Base-by-base conservation (phyloP, 2,888 invertebrate genomes). In the Ectemnius cavifrons region DNA sequence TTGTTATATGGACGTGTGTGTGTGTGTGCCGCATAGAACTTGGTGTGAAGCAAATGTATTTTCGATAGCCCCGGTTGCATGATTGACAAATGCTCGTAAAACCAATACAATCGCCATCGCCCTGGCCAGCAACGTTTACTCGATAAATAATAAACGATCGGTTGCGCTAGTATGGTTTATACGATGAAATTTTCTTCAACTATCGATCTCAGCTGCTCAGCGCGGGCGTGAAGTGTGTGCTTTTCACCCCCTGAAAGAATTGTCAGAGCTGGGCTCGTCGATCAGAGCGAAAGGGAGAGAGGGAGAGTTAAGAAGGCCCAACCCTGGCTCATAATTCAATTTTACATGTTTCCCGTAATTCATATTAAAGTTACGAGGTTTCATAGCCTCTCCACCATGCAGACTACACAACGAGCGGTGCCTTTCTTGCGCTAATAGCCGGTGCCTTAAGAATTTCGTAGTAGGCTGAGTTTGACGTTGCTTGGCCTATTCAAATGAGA, bases 51-150 rank as follows among this genome's bases (percentile, higher is more conserved):
- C 60, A 56, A 61, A 68, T 56, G 49, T 11, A 49, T 61, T 56
- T 28, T 2, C 61, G 45, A 18, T 66, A 20, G 61, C 28, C 37
- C 23, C 57, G 45, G 46, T 49, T 67, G 13, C 20, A 61, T 68
- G 61, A 68, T 46, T 60, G 68, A 71, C 61, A 68, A 71, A 61
- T 57, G 28, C n/a, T 20, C 37, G 37, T 37, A 37, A 37, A 37
- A 37, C 37, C 16, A 13, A 18, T 23, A 23, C 57, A 28, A 59
- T 27, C 23, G 23, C 23, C 37, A 16, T 45, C 37, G 61, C 16
- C 18, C 4, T 14, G 61, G 57, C 20, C 57, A 18, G 56, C 56
- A 14, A 4, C 23, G 1, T 52, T 52, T 14, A 52, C 52, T 52
- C 52, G 16, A 52, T 14, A 52, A 16, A 16, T 52, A 52, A 52